phyloP scores from a whole-genome alignment of 2,888 invertebrate genomes.

The Cerceris ruficornis region DNA sequence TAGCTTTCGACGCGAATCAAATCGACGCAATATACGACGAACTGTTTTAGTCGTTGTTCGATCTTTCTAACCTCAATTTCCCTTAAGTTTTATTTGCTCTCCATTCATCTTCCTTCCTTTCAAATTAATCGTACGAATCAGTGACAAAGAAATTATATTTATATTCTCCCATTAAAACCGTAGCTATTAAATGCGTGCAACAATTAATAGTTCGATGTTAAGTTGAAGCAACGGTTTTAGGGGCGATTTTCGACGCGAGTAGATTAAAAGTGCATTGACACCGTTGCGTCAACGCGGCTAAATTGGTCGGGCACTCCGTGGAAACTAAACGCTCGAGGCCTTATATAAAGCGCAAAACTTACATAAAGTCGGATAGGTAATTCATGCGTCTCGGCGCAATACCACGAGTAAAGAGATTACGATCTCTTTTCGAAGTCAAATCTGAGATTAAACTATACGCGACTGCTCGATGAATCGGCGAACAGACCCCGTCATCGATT shows the following conservation, averaged over 20 bases:
- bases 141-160: too few species aligned
- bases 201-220: neutral
- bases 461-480: too few species aligned
- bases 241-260: constrained; percentile 22
- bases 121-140: too few species aligned
- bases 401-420: neutral
- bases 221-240: constrained; percentile 18
- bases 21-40: constrained; percentile 14
- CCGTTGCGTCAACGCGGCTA: constrained; percentile 37
- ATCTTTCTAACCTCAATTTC: too few species aligned
- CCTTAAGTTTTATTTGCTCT: too few species aligned
- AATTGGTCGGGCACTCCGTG: constrained; percentile 36
- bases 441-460: too few species aligned
- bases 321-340: constrained; percentile 35
- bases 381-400: constrained; percentile 17
- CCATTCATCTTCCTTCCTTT: too few species aligned
- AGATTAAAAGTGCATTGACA: constrained; percentile 38
- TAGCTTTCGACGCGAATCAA: constrained; percentile 47
- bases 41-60: too few species aligned
- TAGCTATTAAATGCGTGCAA: neutral
- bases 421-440: neutral
- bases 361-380: constrained; percentile 52
- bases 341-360: constrained; percentile 63
- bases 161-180: neutral
- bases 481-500: too few species aligned